Evolutionary conservation across 1,140 invertebrate species (phyloP).

Genomic region (Leptonema lineaticorne): DNA sequence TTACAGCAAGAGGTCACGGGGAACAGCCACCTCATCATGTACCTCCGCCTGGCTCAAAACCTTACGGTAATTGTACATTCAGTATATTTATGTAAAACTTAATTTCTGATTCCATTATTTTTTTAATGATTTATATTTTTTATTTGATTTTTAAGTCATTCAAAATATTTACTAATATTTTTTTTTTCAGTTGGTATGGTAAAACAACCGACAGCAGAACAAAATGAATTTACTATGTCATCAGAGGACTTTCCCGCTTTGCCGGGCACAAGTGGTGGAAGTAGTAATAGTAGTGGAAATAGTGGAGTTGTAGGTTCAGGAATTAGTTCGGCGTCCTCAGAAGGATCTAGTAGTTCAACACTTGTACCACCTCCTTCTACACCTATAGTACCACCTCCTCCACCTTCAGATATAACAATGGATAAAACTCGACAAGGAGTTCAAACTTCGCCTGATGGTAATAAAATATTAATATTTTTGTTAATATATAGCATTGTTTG

Average conservation of each 20-base stretch:
- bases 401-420: not conserved
- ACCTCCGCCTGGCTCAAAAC: slow-evolving; percentile 83
- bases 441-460: slow-evolving; percentile 92
- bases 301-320: slow-evolving; percentile 38
- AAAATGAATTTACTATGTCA: slow-evolving; percentile 96
- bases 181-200: slow-evolving; percentile 84
- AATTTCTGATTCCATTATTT: too few species aligned
- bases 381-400: slow-evolving; percentile 1
- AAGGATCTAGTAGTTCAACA: slow-evolving; percentile 33
- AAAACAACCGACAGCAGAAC: slow-evolving; percentile 87
- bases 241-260: slow-evolving; percentile 98
- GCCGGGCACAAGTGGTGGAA: slow-evolving; percentile 66
- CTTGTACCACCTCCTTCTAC: not conserved
- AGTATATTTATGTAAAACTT: too few species aligned
- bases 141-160: not conserved
- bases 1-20: slow-evolving; percentile 71
- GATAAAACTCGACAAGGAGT: slow-evolving; percentile 74
- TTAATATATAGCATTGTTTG: slow-evolving; percentile 42
- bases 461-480: slow-evolving; percentile 24
- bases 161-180: slow-evolving; percentile 25
- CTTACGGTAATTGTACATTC: slow-evolving; percentile 65
- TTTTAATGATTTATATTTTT: too few species aligned
- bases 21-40: slow-evolving; percentile 75
- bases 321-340: slow-evolving; percentile 26
- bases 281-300: slow-evolving; percentile 48